A percentile compares a stretch with the other conserved stretches of the same genome.
Conservation (phyloP, 2,113 vertebrate genomes). For the Syrmaticus mikado region DNA sequence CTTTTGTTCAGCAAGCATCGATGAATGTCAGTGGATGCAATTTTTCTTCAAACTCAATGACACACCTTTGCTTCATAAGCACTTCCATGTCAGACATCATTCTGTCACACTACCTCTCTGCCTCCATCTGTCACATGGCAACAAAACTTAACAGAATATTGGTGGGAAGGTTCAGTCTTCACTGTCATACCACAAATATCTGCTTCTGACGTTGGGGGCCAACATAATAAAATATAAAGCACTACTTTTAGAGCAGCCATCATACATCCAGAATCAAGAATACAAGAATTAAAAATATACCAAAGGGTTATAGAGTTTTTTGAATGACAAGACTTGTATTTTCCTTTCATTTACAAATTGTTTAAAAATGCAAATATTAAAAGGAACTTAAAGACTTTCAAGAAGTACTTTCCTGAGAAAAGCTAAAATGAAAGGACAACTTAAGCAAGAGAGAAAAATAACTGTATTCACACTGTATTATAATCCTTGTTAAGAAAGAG, state of each 20-base stretch:
- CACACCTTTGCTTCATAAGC: not conserved
- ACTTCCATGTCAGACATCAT: not conserved
- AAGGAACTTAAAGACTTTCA: not conserved
- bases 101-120: not conserved
- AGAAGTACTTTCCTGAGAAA: not conserved
- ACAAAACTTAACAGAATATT: too few species aligned
- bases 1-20: not conserved
- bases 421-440: not conserved
- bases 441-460: not conserved
- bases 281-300: not conserved
- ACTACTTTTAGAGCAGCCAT: not conserved
- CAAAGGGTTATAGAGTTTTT: not conserved
- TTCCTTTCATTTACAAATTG: not conserved
- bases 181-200: not conserved
- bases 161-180: too few species aligned
- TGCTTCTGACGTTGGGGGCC: not conserved
- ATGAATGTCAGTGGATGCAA: not conserved
- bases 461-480: not conserved
- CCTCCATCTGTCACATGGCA: not conserved
- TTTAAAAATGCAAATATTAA: not conserved
- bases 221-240: not conserved
- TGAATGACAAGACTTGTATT: not conserved
- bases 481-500: not conserved
- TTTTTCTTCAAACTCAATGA: not conserved
- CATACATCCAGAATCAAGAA: not conserved